phyloP scores from a whole-genome alignment of 1,140 invertebrate genomes.

The Periplaneta americana region DNA sequence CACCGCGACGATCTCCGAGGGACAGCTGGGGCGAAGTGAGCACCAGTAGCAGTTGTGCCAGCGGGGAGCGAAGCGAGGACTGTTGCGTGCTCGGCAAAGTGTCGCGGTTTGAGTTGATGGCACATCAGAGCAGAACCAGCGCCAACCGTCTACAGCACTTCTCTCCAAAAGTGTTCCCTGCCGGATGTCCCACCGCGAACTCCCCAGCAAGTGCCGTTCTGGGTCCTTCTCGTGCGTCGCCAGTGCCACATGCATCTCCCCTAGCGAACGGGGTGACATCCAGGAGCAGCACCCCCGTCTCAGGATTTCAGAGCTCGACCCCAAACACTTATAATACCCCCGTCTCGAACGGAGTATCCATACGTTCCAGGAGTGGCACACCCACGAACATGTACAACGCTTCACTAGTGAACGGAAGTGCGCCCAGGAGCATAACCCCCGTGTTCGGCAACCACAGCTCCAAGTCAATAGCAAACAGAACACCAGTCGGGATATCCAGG shows the following conservation, averaged over 20 bases:
- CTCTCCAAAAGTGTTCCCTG: constrained; percentile 73
- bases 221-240: constrained; percentile 29
- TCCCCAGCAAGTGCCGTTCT: constrained; percentile 73
- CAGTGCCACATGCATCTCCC: neutral
- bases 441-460: neutral
- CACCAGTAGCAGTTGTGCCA: constrained; percentile 19
- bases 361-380: neutral
- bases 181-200: constrained; percentile 68
- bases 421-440: neutral
- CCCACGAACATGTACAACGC: neutral
- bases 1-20: constrained; percentile 41
- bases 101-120: neutral
- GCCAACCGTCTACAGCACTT: neutral
- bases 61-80: constrained; percentile 1
- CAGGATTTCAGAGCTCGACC: neutral
- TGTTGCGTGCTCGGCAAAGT: neutral
- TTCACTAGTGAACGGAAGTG: neutral
- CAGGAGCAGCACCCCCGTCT: neutral
- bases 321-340: neutral
- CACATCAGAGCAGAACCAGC: neutral
- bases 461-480: neutral
- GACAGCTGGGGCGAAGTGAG: constrained; percentile 23
- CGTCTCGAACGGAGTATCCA: neutral
- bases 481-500: neutral
- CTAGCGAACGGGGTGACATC: neutral